Conservation (phyloP, 2,113 vertebrate genomes). For the Ameiurus melas region DNA sequence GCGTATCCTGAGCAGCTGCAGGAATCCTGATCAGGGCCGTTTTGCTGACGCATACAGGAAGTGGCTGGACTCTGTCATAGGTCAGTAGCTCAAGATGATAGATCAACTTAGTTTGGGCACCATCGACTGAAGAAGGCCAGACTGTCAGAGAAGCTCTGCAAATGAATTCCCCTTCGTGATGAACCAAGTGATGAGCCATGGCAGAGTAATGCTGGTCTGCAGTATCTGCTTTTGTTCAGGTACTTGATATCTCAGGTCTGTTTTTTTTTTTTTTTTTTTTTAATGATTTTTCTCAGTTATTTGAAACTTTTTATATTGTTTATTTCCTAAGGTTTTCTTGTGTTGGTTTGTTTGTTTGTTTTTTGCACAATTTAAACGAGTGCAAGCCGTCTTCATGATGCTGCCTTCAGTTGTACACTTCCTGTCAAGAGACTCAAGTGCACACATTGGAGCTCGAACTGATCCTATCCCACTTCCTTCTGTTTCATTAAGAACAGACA, state of each 20-base stretch:
- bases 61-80: slow-evolving; percentile 86
- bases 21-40: slow-evolving; percentile 81
- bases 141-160: slow-evolving; percentile 42
- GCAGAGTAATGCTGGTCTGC: slow-evolving; percentile 27
- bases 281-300: slow-evolving; percentile 1
- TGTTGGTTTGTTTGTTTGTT: not conserved
- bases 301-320: slow-evolving; percentile 10
- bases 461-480: slow-evolving; percentile 33
- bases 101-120: slow-evolving; percentile 37
- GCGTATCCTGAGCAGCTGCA: slow-evolving; percentile 76
- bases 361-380: slow-evolving; percentile 42
- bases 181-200: slow-evolving; percentile 40
- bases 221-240: slow-evolving; percentile 55
- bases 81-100: slow-evolving; percentile 68
- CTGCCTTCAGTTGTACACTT: slow-evolving; percentile 32
- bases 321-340: slow-evolving; percentile 22
- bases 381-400: slow-evolving; percentile 25
- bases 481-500: slow-evolving; percentile 30
- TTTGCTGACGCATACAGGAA: slow-evolving; percentile 89
- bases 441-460: slow-evolving; percentile 28
- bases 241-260: slow-evolving; percentile 64
- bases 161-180: slow-evolving; percentile 62
- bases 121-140: slow-evolving; percentile 47
- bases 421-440: slow-evolving; percentile 14
- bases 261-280: not conserved